These are phyloP conservation scores for Nezara viridula DNA, from an alignment of 2,888 invertebrate species.

Conservation along the genomic window DNA sequence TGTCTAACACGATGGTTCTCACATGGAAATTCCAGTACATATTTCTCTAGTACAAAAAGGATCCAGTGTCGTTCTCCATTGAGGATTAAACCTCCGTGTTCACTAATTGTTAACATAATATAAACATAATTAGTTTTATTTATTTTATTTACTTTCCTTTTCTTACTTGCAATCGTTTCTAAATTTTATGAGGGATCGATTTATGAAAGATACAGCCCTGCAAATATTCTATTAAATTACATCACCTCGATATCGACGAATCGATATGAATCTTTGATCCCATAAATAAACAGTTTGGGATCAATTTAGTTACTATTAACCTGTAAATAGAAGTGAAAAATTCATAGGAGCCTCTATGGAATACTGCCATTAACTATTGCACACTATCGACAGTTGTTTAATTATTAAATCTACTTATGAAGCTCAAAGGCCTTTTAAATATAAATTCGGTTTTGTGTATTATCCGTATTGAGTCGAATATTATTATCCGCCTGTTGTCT, in stretches of 20 bases:
- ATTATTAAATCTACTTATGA: background rate
- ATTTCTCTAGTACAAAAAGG: too few relatives aligned
- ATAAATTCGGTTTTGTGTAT: background rate
- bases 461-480: background rate
- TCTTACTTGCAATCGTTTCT: too few relatives aligned
- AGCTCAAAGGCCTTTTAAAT: background rate
- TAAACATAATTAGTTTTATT: too few relatives aligned
- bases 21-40: too few relatives aligned
- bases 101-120: too few relatives aligned
- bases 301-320: background rate
- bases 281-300: background rate
- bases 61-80: too few relatives aligned
- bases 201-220: background rate
- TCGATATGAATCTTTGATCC: conserved; percentile 23
- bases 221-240: background rate
- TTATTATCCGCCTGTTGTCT: background rate
- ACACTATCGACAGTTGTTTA: background rate
- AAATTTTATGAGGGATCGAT: too few relatives aligned
- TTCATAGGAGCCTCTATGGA: background rate
- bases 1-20: too few relatives aligned
- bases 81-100: too few relatives aligned
- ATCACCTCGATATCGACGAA: background rate
- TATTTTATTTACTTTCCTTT: too few relatives aligned
- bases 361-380: background rate
- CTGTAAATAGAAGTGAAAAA: background rate